Conservation (phyloP, 2,113 vertebrate species). For the Pelusios castaneus region DNA sequence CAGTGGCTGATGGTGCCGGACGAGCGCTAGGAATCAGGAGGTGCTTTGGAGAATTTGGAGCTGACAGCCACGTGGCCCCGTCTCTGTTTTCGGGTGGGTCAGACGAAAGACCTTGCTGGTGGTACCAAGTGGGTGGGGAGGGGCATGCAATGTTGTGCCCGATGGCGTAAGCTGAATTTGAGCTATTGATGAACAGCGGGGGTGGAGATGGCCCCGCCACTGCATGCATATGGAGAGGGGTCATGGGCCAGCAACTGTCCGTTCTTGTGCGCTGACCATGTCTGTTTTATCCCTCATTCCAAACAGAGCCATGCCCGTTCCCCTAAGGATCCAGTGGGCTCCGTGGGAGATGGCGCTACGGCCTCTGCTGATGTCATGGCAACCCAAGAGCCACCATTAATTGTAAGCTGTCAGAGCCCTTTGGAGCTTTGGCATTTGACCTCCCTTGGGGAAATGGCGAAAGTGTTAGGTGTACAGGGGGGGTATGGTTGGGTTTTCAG, state of each 20-base stretch:
- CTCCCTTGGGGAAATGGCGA: background rate
- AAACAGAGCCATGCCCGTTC: background rate
- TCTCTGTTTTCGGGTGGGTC: background rate
- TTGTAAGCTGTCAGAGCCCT: background rate
- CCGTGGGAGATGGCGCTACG: background rate
- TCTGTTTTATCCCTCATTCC: background rate
- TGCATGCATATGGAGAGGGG: background rate
- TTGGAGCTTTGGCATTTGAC: background rate
- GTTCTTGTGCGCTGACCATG: background rate
- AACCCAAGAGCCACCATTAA: background rate
- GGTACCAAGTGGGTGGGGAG: background rate
- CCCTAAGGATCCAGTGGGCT: background rate
- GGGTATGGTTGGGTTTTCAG: background rate
- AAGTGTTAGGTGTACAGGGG: background rate
- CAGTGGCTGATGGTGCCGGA: background rate
- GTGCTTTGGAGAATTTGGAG: background rate
- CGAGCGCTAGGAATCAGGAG: background rate
- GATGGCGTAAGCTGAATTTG: background rate
- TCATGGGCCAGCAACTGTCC: background rate
- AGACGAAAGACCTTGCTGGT: background rate
- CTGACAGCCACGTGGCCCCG: background rate
- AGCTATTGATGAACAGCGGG: background rate
- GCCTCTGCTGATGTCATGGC: background rate
- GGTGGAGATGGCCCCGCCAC: background rate
- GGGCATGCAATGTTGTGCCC: background rate